phyloP scores from a whole-genome alignment of 2,113 vertebrate genomes.

The Dipodomys spectabilis region DNA sequence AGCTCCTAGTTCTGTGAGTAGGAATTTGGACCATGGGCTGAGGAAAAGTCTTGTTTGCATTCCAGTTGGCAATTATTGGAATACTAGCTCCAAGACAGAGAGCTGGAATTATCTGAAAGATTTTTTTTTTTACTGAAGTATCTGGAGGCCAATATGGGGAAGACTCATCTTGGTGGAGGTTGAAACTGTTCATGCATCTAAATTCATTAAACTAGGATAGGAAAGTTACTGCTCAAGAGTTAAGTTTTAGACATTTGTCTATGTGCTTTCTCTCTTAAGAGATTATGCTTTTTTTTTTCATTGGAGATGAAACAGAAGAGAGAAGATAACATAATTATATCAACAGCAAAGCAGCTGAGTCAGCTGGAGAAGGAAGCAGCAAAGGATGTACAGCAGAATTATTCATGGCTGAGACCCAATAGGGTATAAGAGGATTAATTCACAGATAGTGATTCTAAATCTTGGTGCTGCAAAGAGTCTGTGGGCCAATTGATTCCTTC shows the following conservation, averaged over 20 bases:
- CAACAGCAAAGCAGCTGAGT: background rate
- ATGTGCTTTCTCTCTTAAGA: background rate
- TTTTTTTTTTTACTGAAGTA: background rate
- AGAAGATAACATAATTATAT: background rate
- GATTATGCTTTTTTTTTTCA: background rate
- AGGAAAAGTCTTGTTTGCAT: background rate
- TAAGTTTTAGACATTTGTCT: background rate
- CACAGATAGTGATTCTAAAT: background rate
- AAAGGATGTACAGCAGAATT: background rate
- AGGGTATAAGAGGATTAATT: conserved; percentile 8
- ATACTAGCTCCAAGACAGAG: background rate
- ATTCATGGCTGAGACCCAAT: background rate
- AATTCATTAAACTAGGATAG: background rate
- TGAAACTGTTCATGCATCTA: background rate
- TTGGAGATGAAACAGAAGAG: background rate
- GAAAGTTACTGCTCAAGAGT: background rate
- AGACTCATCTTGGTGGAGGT: background rate
- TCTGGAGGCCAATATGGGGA: background rate
- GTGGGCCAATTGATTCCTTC: background rate
- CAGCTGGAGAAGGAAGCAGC: background rate
- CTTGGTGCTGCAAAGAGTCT: background rate
- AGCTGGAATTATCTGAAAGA: background rate
- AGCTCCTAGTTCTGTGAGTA: background rate
- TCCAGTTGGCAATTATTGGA: background rate
- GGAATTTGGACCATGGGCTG: background rate